Conservation (phyloP, 1,140 invertebrate genomes). For the Palaemon carinicauda region DNA sequence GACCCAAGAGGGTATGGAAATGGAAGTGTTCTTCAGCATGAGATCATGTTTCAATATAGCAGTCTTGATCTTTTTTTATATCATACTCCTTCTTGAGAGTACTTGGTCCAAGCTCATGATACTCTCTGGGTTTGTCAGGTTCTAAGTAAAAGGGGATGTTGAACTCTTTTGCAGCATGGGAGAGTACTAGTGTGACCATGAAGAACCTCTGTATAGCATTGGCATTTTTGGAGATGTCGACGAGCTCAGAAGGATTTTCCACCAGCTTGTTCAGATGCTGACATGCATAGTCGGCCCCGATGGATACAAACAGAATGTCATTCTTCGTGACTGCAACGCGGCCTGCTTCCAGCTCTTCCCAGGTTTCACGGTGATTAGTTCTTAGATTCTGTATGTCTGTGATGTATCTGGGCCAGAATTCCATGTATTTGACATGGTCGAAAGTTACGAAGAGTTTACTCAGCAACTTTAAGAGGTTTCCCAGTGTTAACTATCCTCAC, state of each 20-base stretch:
- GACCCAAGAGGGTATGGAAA: too few species aligned
- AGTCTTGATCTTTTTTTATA: not conserved
- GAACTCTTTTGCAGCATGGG: not conserved
- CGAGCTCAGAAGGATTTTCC: not conserved
- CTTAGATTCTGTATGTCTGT: not conserved
- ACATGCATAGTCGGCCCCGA: constrained; percentile 11
- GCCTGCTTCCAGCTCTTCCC: constrained; percentile 9
- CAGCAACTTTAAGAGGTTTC: not conserved
- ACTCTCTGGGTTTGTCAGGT: not conserved
- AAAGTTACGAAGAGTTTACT: too few species aligned
- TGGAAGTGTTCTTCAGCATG: too few species aligned
- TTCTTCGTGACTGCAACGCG: not conserved
- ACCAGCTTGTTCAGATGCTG: constrained; percentile 1
- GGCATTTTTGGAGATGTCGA: constrained; percentile 10
- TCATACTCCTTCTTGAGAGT: not conserved
- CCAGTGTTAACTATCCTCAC: not conserved
- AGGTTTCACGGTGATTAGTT: not conserved
- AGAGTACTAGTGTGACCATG: constrained; percentile 4
- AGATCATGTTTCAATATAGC: constrained; percentile 6
- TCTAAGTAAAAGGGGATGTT: not conserved
- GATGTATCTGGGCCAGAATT: not conserved
- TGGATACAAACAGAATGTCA: constrained; percentile 1
- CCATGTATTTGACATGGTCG: too few species aligned
- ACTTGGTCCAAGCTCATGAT: not conserved
- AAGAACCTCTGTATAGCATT: constrained; percentile 11